Evolutionary conservation across 1,140 invertebrate genomes (phyloP).

Genomic region (Heliothis subflexa): DNA sequence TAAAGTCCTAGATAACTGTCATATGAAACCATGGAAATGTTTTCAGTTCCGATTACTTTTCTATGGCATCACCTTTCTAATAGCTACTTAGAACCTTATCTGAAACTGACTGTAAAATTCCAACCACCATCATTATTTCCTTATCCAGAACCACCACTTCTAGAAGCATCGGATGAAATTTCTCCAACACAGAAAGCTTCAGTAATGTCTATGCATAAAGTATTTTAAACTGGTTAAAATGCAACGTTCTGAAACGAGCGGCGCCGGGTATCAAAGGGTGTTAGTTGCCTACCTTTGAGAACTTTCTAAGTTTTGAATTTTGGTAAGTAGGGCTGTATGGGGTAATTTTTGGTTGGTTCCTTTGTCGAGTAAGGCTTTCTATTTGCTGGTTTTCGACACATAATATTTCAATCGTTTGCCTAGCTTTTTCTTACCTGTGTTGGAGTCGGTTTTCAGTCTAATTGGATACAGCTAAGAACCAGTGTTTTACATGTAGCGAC

Average conservation of each 20-base stretch:
- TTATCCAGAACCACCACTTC: conserved; percentile 24
- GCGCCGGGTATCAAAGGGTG: conserved; percentile 67
- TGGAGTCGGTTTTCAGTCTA: too few relatives aligned
- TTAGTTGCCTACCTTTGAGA: conserved; percentile 64
- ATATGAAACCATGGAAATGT: too few relatives aligned
- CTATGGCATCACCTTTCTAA: too few relatives aligned
- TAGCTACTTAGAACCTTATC: too few relatives aligned
- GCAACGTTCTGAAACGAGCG: conserved; percentile 69
- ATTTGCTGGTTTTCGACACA: too few relatives aligned
- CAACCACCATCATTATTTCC: conserved; percentile 7
- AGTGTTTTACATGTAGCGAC: too few relatives aligned
- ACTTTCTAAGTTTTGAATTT: conserved; percentile 19
- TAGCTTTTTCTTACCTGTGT: too few relatives aligned
- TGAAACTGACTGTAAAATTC: too few relatives aligned
- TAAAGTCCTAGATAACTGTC: too few relatives aligned
- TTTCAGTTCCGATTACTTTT: too few relatives aligned
- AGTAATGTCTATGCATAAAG: conserved; percentile 85
- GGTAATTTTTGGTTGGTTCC: neutral
- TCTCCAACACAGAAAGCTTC: conserved; percentile 73
- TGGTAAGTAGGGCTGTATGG: neutral
- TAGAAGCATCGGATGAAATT: conserved; percentile 71
- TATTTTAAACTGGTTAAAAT: conserved; percentile 86
- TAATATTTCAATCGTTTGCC: neutral
- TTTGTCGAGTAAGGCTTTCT: neutral
- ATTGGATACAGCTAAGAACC: too few relatives aligned